Evolutionary conservation across 2,113 vertebrate genomes (phyloP), one percentile per base, ranked within the genome.

Genomic region (Lontra canadensis): DNA sequence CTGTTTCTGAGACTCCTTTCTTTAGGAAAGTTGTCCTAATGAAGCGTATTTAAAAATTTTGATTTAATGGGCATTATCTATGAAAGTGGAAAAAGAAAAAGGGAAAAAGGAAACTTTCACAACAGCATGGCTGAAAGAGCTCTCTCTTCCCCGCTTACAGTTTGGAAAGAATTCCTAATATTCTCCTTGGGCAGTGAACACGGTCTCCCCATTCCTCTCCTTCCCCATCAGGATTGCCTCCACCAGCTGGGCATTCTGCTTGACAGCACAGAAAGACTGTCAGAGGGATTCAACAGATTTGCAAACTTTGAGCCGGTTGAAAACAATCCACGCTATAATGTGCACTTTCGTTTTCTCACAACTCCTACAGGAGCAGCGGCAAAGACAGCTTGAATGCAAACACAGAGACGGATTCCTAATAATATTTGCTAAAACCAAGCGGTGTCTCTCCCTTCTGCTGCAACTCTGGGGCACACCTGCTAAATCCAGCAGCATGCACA

Each of bases 241-340:
- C 69, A 18, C 93, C 98, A 98, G 88, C 93, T 90, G 96, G 97
- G 93, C 57, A 96, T 93, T 86, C 90, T 93, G 79, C 94, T 81
- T 92, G 97, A 98, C 96, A 97, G 96, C 96, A 96, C 95, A 97
- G 49, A 65, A 93, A 79, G 52, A 44, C 92, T 97, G 97, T 81
- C 92, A 90, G 90, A 97, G 88, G 88, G 98, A 95, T 39, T 0
- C 13, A 88, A 78, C 91, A 95, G 88, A 98, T 98, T 96, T 95
- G 95, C 85, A 97, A 98, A 97, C 94, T 92, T 44, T 2, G 3
- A 93, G 44, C 52, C 2, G 3, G 61, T 34, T 96, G 97, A 93
- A 88, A 98, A 96, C 88, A 88, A 79, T n/a, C 89, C 89, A 57
- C 23, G 74, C 95, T 89, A 74, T 36, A 96, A 87, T 17, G 59